A percentile compares a stretch with the other conserved stretches of the same genome.
These are phyloP conservation scores for Drepanosiphum platanoidis DNA, from an alignment of 2,888 invertebrate species.

Conservation along the genomic window DNA sequence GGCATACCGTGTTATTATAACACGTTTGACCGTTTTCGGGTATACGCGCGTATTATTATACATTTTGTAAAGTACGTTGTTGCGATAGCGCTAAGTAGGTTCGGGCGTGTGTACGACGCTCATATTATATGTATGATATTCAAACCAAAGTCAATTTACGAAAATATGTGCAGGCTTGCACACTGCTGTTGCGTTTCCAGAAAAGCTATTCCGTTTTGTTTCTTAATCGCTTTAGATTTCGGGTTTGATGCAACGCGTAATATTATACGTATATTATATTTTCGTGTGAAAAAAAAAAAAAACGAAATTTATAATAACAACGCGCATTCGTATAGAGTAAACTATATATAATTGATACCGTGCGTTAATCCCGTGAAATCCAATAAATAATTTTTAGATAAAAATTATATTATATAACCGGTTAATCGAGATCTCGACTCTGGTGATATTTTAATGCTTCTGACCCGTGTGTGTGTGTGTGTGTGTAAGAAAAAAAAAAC, in stretches of 20 bases:
- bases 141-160: neutral
- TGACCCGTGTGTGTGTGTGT: neutral
- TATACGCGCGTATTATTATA: neutral
- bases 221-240: neutral
- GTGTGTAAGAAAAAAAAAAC: neutral
- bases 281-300: neutral
- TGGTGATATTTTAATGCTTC: conserved; percentile 37
- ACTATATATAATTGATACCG: neutral
- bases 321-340: neutral
- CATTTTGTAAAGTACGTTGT: neutral
- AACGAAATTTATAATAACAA: neutral
- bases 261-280: neutral
- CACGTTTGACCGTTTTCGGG: neutral
- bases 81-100: neutral
- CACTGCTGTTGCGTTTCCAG: neutral
- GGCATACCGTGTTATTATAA: no score
- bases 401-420: conserved; percentile 51
- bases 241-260: neutral
- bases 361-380: conserved; percentile 40
- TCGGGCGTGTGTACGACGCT: neutral
- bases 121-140: neutral
- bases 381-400: conserved; percentile 20
- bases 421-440: conserved; percentile 44
- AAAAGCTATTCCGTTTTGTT: neutral
- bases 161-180: neutral